A percentile compares a stretch with the other conserved stretches of the same genome.
Evolutionary conservation across 1,140 invertebrate species (phyloP).

Genomic region (Heliconius eleuchia): DNA sequence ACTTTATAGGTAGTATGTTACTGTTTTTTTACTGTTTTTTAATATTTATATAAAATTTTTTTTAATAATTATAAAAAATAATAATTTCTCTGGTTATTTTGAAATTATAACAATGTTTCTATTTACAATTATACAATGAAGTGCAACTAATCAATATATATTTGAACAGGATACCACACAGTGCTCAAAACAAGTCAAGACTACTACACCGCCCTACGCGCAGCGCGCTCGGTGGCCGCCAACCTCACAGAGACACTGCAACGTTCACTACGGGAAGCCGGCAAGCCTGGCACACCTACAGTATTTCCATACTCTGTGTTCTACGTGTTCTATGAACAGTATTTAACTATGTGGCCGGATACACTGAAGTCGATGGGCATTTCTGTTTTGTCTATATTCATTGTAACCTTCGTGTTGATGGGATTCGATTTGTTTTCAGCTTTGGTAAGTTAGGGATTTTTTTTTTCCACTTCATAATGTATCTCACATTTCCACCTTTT

Average conservation of each 20-base stretch:
- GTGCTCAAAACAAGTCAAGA: constrained; percentile 95
- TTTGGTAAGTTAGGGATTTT: constrained; percentile 55
- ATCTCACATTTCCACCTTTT: too few species aligned
- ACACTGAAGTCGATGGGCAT: constrained; percentile 93
- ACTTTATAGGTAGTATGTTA: too few species aligned
- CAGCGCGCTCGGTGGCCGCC: constrained; percentile 89
- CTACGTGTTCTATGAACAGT: constrained; percentile 99
- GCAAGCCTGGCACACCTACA: constrained; percentile 83
- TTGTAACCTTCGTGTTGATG: constrained; percentile 96
- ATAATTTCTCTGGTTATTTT: too few species aligned
- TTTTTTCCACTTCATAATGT: too few species aligned
- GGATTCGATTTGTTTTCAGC: constrained; percentile 96
- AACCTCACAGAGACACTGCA: constrained; percentile 93
- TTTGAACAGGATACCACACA: constrained; percentile 91
- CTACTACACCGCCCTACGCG: constrained; percentile 94
- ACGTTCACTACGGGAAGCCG: constrained; percentile 76
- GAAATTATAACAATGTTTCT: too few species aligned
- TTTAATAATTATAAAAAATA: too few species aligned
- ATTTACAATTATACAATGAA: too few species aligned
- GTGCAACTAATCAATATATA: not conserved
- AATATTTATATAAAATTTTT: too few species aligned
- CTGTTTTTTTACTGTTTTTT: too few species aligned
- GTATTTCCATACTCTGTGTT: constrained; percentile 99
- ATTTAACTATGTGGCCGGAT: constrained; percentile 97
- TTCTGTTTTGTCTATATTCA: constrained; percentile 94